A percentile compares a stretch with the other conserved stretches of the same genome.
These are phyloP conservation scores for Eremobia ochroleuca DNA, from an alignment of 2,888 invertebrate genomes.

Conservation along the genomic window DNA sequence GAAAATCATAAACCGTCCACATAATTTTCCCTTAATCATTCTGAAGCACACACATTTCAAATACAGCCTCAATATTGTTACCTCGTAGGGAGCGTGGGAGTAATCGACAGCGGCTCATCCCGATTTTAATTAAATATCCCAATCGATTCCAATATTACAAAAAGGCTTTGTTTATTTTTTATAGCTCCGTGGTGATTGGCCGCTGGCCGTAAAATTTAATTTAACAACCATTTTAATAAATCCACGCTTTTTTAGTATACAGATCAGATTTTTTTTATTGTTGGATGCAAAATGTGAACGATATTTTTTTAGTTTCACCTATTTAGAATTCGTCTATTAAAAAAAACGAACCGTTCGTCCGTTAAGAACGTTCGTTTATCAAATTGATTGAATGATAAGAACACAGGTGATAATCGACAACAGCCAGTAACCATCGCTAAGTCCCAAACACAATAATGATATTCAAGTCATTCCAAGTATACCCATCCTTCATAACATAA, in stretches of 20 bases:
- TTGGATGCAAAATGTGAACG: not conserved
- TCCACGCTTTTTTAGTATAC: not conserved
- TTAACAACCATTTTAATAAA: constrained; percentile 47
- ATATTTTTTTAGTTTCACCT: not conserved
- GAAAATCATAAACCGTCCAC: constrained; percentile 9
- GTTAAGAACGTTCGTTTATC: too few species aligned
- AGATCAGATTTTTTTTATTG: constrained; percentile 9
- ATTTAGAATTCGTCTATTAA: not conserved
- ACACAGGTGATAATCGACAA: not conserved
- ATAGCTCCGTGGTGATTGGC: constrained; percentile 42
- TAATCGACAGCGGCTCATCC: constrained; percentile 51
- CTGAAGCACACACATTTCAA: constrained; percentile 35
- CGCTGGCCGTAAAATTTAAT: constrained; percentile 53
- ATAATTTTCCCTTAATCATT: constrained; percentile 26
- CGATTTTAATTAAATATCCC: constrained; percentile 76
- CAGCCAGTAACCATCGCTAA: not conserved
- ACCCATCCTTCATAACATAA: constrained; percentile 55
- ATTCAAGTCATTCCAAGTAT: constrained; percentile 1
- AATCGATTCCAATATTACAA: constrained; percentile 70
- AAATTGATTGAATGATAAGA: not conserved
- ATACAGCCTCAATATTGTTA: constrained; percentile 42
- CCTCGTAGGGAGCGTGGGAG: constrained; percentile 48
- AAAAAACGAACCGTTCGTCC: too few species aligned
- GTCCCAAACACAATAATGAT: constrained; percentile 5
- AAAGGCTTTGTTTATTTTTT: constrained; percentile 69